Base-by-base conservation (phyloP, 2,888 invertebrate species). In the Helleia helle region DNA sequence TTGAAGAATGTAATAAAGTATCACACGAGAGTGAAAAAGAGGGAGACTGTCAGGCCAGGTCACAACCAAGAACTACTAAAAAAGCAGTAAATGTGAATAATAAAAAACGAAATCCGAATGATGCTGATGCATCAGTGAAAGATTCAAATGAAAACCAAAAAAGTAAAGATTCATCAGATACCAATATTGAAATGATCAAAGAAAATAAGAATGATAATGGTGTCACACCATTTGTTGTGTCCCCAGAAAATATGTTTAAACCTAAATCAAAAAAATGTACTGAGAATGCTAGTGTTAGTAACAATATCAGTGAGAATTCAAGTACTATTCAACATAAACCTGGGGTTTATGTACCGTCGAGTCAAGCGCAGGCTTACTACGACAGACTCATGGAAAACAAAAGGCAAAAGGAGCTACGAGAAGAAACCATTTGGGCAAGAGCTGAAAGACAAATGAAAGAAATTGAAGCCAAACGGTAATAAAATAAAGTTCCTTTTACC, bases 381-480 rank as follows among this genome's bases (percentile, higher is more conserved):
- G 51, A 54, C 1, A 60, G 62, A 37, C 71, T 51, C 43, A 6
- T 65, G 4, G 56, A 65, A 18, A 55, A 56, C 2, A 59, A 43
- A 18, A 54, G 51, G 31, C n/a, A 62, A 1, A 57, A 52, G 25
- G 48, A 59, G 1, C 14, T 49, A 1, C 28, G 59, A 1, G 46
- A 51, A 15, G 56, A 67, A 3, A 59, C 67, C 13, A 54, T 75
- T n/a, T 72, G 75, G 72, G 39, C 47, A 0, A 50, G 22, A 38
- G 61, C 56, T 1, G 62, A 72, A 41, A 47, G 47, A 26, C 34
- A 59, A 22, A 68, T 74, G 69, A 66, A 59, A 18, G 59, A 62
- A 24, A 49, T 69, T 11, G 68, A 76, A 24, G 41, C 41, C 1
- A 59, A 51, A 47, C 54, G 52, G 71, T 73, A 48, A 52, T 50